Percentiles rank a stretch among this genome's conserved stretches.
These are phyloP conservation scores for Dicyrtomina minuta DNA, from an alignment of 2,888 invertebrate genomes.

Conservation along the genomic window DNA sequence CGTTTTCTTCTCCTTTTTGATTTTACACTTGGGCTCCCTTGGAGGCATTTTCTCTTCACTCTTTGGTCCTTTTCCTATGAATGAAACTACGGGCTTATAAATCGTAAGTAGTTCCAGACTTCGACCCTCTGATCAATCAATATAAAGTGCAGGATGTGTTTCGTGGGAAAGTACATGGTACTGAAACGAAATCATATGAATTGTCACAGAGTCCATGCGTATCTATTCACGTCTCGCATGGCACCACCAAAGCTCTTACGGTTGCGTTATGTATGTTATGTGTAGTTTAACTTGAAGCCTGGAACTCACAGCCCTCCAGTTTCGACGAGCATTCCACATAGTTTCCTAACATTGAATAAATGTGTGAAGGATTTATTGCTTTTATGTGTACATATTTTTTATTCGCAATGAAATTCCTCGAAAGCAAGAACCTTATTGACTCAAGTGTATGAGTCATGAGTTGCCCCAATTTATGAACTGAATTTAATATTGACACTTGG, in stretches of 20 bases:
- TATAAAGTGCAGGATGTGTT: conserved; percentile 4
- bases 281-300: conserved; percentile 9
- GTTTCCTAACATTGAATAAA: conserved; percentile 19
- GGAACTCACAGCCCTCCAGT: too few relatives aligned
- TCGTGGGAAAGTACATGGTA: too few relatives aligned
- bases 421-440: neutral
- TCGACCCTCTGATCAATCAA: conserved; percentile 21
- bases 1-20: conserved; percentile 18
- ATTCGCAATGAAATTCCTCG: neutral
- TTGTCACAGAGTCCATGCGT: too few relatives aligned
- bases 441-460: neutral
- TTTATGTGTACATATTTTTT: neutral
- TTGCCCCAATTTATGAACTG: neutral
- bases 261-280: neutral
- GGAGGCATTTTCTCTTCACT: neutral
- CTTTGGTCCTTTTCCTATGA: neutral
- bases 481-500: neutral
- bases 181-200: too few relatives aligned
- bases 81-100: neutral
- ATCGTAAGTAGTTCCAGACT: conserved; percentile 12
- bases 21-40: conserved; percentile 28
- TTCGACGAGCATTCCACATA: neutral
- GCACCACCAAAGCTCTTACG: too few relatives aligned
- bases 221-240: too few relatives aligned
- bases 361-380: conserved; percentile 15